phyloP scores from a whole-genome alignment of 2,113 vertebrate species.

The Gallinago media region DNA sequence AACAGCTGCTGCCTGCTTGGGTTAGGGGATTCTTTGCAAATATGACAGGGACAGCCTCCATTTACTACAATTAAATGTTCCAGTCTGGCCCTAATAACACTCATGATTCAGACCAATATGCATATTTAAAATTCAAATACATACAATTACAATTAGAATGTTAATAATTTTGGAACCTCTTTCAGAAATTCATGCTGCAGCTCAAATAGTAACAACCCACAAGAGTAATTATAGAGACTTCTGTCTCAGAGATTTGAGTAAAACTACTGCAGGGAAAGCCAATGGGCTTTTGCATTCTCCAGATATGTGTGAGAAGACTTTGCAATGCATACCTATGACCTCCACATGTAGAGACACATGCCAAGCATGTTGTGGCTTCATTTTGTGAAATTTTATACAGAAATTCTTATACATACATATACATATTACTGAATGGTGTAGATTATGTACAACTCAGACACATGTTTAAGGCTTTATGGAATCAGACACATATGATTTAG shows the following conservation, averaged over 20 bases:
- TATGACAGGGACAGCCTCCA: background rate
- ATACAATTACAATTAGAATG: background rate
- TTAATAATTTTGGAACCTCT: constrained; percentile 42
- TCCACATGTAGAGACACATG: background rate
- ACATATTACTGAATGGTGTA: background rate
- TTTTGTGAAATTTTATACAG: background rate
- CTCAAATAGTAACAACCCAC: background rate
- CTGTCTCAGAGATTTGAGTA: background rate
- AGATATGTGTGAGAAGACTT: background rate
- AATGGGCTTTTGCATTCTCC: background rate
- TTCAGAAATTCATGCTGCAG: background rate
- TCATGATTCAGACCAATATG: constrained; percentile 37
- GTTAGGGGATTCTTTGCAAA: constrained; percentile 5
- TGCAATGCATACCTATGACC: background rate
- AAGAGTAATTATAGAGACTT: background rate
- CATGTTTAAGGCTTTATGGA: background rate
- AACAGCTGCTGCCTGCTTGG: background rate
- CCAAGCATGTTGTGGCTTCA: background rate
- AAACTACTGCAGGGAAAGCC: background rate
- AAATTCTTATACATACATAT: background rate
- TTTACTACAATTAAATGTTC: constrained; percentile 32
- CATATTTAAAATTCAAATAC: constrained; percentile 54
- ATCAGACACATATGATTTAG: background rate
- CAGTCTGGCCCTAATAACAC: constrained; percentile 18
- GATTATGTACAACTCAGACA: background rate